Evolutionary conservation across 2,113 vertebrate species (phyloP).

Genomic region (Cheirogaleus medius): DNA sequence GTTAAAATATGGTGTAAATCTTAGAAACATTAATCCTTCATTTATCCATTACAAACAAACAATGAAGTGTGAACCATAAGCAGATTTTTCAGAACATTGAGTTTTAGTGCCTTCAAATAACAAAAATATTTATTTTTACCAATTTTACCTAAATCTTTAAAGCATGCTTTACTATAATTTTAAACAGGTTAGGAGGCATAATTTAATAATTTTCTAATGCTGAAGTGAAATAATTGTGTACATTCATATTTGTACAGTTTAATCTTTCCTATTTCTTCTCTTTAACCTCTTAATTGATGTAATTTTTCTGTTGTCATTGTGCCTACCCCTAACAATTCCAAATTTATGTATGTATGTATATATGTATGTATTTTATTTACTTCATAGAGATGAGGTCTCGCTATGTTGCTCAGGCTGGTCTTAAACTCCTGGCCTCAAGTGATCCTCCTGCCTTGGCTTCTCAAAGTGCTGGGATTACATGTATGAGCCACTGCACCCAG

Average conservation of each 20-base stretch:
- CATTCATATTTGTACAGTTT: neutral
- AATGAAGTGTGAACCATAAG: neutral
- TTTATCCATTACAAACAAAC: neutral
- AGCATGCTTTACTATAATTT: constrained; percentile 33
- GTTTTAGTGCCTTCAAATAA: neutral
- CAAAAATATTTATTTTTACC: constrained; percentile 24
- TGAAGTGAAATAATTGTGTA: neutral
- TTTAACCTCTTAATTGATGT: neutral
- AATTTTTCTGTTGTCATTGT: neutral
- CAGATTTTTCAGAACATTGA: constrained; percentile 7
- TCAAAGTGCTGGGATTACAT: too few species aligned
- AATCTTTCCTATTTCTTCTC: neutral
- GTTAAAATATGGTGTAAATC: neutral
- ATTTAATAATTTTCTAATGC: neutral
- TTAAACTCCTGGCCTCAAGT: too few species aligned
- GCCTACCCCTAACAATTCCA: neutral
- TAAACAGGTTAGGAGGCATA: neutral
- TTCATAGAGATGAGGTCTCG: too few species aligned
- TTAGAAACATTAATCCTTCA: neutral
- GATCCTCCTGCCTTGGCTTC: too few species aligned
- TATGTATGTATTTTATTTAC: too few species aligned
- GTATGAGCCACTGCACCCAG: too few species aligned
- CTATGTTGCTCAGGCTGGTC: too few species aligned
- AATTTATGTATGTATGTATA: neutral
- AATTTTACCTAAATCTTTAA: neutral